Evolutionary conservation across 2,113 vertebrate genomes (phyloP).

Genomic region (Myodes glareolus): DNA sequence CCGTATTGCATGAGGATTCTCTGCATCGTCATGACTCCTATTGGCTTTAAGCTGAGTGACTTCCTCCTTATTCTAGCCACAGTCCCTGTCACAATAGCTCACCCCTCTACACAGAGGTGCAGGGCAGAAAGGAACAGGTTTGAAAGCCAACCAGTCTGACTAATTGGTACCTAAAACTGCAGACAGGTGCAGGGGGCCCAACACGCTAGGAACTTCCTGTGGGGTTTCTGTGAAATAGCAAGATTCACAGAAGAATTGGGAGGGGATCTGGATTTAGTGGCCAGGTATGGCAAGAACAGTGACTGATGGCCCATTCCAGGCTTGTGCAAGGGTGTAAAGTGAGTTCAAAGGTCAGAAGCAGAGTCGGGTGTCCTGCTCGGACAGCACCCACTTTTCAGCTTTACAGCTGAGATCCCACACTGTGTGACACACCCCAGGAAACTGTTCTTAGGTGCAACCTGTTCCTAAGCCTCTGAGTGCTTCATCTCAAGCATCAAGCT

Average conservation of each 20-base stretch:
- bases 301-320: accelerated
- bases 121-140: background rate
- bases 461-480: background rate
- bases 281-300: background rate
- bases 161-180: background rate
- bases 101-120: too few species aligned
- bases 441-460: background rate
- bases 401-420: background rate
- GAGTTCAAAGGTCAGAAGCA: background rate
- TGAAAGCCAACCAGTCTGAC: background rate
- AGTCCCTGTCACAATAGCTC: background rate
- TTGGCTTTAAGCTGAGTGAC: background rate
- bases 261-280: background rate
- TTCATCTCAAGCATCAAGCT: background rate
- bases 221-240: background rate
- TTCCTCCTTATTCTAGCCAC: background rate
- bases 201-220: accelerated
- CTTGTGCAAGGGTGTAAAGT: background rate
- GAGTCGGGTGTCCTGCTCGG: too few species aligned
- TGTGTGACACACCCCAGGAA: too few species aligned
- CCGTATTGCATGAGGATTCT: accelerated
- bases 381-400: too few species aligned
- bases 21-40: accelerated
- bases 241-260: background rate
- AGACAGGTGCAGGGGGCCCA: background rate